Percentiles rank a stretch among this genome's conserved stretches.
Conservation (phyloP, 35 echinoderm and acorn worm species). For the Holothuria glaberrima region DNA sequence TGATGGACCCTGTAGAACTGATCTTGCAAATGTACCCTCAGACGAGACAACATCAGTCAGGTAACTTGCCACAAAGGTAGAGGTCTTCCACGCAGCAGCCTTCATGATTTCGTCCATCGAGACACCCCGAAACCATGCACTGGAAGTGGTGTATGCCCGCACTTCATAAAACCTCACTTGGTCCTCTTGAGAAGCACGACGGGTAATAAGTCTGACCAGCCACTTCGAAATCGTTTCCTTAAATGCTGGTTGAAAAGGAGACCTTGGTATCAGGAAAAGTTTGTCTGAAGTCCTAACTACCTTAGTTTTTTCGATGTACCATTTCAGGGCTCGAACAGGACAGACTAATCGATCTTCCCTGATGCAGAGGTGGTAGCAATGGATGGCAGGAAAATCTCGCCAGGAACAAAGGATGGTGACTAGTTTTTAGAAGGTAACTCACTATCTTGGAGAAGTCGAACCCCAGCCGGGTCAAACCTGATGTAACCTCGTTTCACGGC, state of each 20-base stretch:
- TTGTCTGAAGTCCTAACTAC: neutral
- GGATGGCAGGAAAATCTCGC: neutral
- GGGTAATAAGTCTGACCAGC: neutral
- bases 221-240: neutral
- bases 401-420: neutral
- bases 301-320: neutral
- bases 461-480: neutral
- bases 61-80: neutral
- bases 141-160: neutral
- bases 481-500: neutral
- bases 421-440: neutral
- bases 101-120: neutral
- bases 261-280: neutral
- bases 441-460: neutral
- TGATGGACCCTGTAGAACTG: neutral
- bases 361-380: neutral
- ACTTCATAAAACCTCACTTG: neutral
- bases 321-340: neutral
- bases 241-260: neutral
- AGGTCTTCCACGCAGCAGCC: neutral
- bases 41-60: neutral
- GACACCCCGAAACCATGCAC: neutral
- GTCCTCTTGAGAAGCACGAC: neutral
- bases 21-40: constrained; percentile 6
- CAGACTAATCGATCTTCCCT: neutral